Evolutionary conservation across 2,888 invertebrate genomes (phyloP).

Genomic region (Abrostola tripartita): DNA sequence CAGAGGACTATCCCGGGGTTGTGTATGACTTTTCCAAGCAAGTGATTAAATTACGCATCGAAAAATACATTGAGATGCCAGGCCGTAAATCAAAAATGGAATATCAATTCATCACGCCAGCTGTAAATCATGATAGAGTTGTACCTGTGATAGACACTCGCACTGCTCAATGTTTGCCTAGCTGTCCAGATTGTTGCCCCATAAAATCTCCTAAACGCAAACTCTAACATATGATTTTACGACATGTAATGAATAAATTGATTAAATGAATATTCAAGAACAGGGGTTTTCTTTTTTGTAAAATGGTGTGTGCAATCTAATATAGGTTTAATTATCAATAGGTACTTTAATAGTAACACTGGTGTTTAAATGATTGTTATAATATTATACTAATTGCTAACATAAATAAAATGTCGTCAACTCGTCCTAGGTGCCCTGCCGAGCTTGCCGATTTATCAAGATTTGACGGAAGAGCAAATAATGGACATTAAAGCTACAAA

Average conservation of each 20-base stretch:
- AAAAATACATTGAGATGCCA: constrained; percentile 78
- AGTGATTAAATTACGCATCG: constrained; percentile 81
- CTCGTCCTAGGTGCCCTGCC: constrained; percentile 79
- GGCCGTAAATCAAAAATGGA: constrained; percentile 80
- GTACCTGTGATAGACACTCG: constrained; percentile 75
- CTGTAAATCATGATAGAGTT: constrained; percentile 62
- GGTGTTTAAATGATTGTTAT: constrained; percentile 25
- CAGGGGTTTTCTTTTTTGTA: constrained; percentile 31
- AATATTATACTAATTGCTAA: constrained; percentile 36
- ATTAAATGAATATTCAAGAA: constrained; percentile 50
- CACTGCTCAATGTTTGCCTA: constrained; percentile 75
- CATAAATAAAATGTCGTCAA: constrained; percentile 66
- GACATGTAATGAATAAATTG: constrained; percentile 29
- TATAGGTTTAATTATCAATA: background rate
- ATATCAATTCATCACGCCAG: constrained; percentile 82
- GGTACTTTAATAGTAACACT: constrained; percentile 27
- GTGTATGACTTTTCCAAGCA: constrained; percentile 76
- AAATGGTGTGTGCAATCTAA: constrained; percentile 23
- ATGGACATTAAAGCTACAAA: constrained; percentile 49
- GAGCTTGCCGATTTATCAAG: constrained; percentile 72
- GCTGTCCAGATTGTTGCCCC: constrained; percentile 66
- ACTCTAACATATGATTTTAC: constrained; percentile 28
- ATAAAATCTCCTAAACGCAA: constrained; percentile 48
- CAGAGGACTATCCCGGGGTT: constrained; percentile 76
- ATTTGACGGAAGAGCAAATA: constrained; percentile 67